phyloP scores from a whole-genome alignment of 2,113 vertebrate genomes.

The Leiothrix lutea region DNA sequence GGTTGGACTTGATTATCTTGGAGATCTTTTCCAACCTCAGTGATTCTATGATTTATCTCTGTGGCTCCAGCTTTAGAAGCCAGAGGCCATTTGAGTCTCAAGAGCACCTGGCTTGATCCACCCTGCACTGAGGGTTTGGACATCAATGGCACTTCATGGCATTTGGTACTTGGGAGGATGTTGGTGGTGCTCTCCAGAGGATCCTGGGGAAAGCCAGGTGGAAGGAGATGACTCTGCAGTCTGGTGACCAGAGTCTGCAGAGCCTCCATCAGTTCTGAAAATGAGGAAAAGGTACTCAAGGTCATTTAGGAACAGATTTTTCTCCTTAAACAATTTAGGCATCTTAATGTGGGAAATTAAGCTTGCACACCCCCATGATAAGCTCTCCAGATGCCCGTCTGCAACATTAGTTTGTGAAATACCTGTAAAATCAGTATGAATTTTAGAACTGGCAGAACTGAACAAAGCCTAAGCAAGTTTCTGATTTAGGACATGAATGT shows the following conservation, averaged over 20 bases:
- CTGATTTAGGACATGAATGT: neutral
- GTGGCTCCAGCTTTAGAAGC: neutral
- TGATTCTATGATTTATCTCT: neutral
- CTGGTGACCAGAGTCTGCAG: neutral
- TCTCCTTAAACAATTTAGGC: neutral
- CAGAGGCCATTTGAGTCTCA: neutral
- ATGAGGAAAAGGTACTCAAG: neutral
- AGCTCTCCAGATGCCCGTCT: neutral
- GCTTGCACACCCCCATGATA: neutral
- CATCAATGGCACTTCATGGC: neutral
- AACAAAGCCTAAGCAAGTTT: neutral
- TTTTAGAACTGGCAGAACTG: neutral
- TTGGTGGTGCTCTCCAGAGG: accelerated
- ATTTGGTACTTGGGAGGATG: neutral
- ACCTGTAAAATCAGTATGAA: neutral
- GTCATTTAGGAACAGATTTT: neutral
- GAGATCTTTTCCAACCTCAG: neutral
- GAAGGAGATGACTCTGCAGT: neutral
- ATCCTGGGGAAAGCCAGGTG: neutral
- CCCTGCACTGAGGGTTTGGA: neutral
- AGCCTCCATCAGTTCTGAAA: neutral
- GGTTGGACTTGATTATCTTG: neutral
- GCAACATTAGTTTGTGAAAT: neutral
- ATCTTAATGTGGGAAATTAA: neutral
- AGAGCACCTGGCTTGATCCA: neutral